Evolutionary conservation across 2,888 invertebrate species (phyloP).

Genomic region (Cataglyphis livida): DNA sequence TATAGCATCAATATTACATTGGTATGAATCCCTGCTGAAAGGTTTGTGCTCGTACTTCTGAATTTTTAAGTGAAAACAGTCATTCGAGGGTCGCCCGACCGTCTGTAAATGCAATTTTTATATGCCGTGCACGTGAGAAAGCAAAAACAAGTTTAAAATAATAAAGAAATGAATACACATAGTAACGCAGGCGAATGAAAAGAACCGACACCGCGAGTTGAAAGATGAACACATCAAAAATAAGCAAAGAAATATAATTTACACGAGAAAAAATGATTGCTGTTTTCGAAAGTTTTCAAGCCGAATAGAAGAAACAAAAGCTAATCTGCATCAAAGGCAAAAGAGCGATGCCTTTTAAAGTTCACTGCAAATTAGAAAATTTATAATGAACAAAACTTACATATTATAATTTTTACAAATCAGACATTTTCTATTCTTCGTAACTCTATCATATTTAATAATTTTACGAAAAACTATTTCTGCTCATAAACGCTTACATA

Average conservation of each 20-base stretch:
- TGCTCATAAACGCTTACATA: not conserved
- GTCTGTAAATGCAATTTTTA: constrained; percentile 27
- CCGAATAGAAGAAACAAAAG: not conserved
- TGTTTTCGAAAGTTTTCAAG: not conserved
- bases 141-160: constrained; percentile 27
- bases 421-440: not conserved
- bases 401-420: not conserved
- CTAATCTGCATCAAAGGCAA: not conserved
- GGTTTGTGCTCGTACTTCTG: not conserved
- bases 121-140: constrained; percentile 1
- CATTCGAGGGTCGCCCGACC: not conserved
- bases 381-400: not conserved
- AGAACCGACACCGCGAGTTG: not conserved
- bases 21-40: constrained; percentile 29
- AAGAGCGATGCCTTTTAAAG: not conserved
- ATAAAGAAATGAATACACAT: not conserved
- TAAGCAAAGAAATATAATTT: not conserved
- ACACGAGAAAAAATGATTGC: not conserved
- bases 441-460: constrained; percentile 7
- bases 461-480: not conserved
- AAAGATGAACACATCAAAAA: constrained; percentile 2
- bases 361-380: not conserved
- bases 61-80: constrained; percentile 24
- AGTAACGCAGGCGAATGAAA: not conserved
- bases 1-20: not conserved